These are phyloP conservation scores for Sisyra terminalis DNA, from an alignment of 2,888 invertebrate species.

Conservation along the genomic window DNA sequence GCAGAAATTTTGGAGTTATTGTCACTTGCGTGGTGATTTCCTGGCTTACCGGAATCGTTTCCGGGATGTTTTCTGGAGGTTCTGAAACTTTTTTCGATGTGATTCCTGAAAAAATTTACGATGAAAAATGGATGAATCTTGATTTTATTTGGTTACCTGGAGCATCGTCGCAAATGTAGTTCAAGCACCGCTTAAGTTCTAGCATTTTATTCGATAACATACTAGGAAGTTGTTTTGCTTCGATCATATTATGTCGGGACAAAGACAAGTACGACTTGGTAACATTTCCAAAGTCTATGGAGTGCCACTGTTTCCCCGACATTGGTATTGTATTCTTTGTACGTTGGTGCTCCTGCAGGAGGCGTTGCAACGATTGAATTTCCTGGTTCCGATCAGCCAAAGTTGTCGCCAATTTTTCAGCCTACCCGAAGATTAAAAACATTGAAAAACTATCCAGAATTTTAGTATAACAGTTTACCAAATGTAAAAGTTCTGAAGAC, in stretches of 20 bases:
- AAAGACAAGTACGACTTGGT: neutral
- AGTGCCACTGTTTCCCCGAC: constrained; percentile 7
- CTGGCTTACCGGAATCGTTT: constrained; percentile 1
- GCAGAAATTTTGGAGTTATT: constrained; percentile 8
- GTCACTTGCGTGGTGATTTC: neutral
- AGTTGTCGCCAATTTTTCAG: constrained; percentile 18
- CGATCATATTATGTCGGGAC: constrained; percentile 11
- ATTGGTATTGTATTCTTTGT: neutral
- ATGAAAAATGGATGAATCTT: no score
- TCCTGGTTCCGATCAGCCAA: constrained; percentile 15
- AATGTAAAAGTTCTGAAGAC: constrained; percentile 23
- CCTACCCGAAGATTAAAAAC: constrained; percentile 14
- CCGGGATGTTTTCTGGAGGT: neutral
- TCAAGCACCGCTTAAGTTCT: constrained; percentile 25
- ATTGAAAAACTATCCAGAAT: constrained; percentile 10
- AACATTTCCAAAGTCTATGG: constrained; percentile 9
- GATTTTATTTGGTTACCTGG: no score
- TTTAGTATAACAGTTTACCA: no score
- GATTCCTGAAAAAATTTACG: neutral
- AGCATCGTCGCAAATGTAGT: constrained; percentile 24
- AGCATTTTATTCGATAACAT: constrained; percentile 22
- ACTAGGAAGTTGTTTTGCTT: constrained; percentile 14
- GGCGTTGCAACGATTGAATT: constrained; percentile 12
- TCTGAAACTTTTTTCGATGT: neutral
- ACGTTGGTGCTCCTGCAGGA: constrained; percentile 9